Evolutionary conservation across 2,797 vertebrate species (phyloP).

Genomic region (Pangasius sanitwongsei): DNA sequence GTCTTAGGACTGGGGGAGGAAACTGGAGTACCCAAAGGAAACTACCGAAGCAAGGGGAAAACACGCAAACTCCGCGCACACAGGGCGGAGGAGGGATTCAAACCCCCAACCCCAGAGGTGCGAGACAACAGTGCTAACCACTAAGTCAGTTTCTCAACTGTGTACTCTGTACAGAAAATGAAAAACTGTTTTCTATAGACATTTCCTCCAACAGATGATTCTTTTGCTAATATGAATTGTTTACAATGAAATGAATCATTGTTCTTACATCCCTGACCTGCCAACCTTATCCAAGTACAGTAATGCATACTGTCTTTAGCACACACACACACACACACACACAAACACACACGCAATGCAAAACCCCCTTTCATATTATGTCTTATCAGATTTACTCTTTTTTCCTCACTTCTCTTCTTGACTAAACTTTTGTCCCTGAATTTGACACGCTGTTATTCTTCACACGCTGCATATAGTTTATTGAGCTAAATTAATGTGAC

Average conservation of each 20-base stretch:
- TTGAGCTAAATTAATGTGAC: not conserved
- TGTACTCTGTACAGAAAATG: not conserved
- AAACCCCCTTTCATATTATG: not conserved
- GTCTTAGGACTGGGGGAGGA: no score
- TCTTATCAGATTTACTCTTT: not conserved
- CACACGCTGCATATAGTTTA: not conserved
- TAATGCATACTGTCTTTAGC: not conserved
- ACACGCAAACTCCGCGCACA: no score
- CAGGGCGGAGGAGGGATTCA: no score
- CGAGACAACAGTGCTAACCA: no score
- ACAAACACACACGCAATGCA: not conserved
- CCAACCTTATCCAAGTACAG: not conserved
- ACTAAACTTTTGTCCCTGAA: constrained; percentile 12
- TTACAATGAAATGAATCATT: constrained; percentile 16
- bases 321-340: not conserved
- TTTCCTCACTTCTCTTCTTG: not conserved
- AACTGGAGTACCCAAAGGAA: no score
- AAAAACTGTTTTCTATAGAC: not conserved
- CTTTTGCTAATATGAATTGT: constrained; percentile 12
- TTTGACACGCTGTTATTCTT: not conserved
- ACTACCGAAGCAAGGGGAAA: no score
- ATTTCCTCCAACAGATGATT: constrained; percentile 20
- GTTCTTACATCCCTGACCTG: not conserved
- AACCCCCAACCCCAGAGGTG: no score
- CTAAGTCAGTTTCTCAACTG: not conserved